Base-by-base conservation (phyloP, 2,888 invertebrate genomes). In the Alitta virens region DNA sequence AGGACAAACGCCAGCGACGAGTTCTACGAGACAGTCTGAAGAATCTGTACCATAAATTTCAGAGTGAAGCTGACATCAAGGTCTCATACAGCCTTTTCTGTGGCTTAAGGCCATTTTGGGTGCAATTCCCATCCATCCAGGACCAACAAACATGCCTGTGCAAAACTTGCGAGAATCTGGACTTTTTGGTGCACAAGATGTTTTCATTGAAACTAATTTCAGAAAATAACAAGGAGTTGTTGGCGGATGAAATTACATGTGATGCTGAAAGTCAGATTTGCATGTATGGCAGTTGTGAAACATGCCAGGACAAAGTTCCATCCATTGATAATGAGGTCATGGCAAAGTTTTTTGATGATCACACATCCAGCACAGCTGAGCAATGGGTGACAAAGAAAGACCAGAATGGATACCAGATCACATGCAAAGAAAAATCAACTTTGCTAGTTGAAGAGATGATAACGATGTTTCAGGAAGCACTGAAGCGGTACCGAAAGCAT, bases 1-100 rank as follows among this genome's bases (percentile, higher is more conserved):
- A 57, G 59, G 58, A n/a, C 43, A 54, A 21, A 61, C 64, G 25
- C 42, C 68, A 68, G 46, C 52, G 62, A 2, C 42, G 66, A n/a
- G 46, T 65, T 14, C 50, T 65, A 7, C 55, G n/a, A 23, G 67
- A 68, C 43, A 50, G 52, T 18, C 40, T 67, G 43, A 62, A 62
- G 33, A 56, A 46, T 54, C 52, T 68, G 18, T 66, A 68, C 46
- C 23, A 24, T 2, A 67, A 68, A 52, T 66, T 59, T 52, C n/a
- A 56, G 43, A 43, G 52, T 14, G 65, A 66, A 54, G 46, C 40
- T n/a, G 58, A n/a, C 7, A 16, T 53, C 25, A 59, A 60, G 38
- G 53, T 68, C 24, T 59, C 59, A 18, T 68, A 68, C 56, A 56
- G 53, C 49, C 23, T 51, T 0, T 68, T 66, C 54, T 66, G 66